Base-by-base conservation (phyloP, 2,113 vertebrate species). In the Megaptera novaeangliae region DNA sequence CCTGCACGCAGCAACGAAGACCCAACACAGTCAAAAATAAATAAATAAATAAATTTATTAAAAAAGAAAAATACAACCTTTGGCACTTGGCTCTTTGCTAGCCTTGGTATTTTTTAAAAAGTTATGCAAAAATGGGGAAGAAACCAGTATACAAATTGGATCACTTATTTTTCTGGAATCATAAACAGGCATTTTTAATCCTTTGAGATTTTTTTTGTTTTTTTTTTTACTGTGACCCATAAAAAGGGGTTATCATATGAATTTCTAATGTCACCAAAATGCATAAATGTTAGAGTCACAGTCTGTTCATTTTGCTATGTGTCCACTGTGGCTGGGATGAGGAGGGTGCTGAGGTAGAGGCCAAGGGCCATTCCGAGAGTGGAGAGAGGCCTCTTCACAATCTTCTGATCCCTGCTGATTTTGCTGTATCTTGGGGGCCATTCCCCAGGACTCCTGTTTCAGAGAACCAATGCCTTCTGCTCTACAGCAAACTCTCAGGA, bases 111-210 rank as follows among this genome's bases (percentile, higher is more conserved):
- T 95, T 83, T n/a, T 39, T 68, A 90, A 83, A 71, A 83, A 75
- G 77, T 31, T 11, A 13, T 52, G 82, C 81, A 63, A 93, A 59
- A 68, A 21, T 15, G 29, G 25, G 21, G 49, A 64, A 64, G 66
- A 66, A 82, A 31, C 36, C n/a, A 66, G 29, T 44, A 55, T 31
- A 59, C 46, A 72, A 80, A 4, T 61, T 44, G 29, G 63, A 7
- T 80, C n/a, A 77, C 66, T 71, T 93, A 63, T 81, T 78, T 97
- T 91, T 96, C 97, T 69, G 31, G 69, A 17, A 71, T 63, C 83
- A 59, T 96, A 96, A 97, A 87, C 46, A 92, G 82, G 29, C n/a
- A 61, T 46, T 96, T 97, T 80, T 44, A 92, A 94, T 92, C 29
- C 94, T 94, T 36, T 57, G 80, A 69, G 66, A 14, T 13, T 44